These are phyloP conservation scores for Mesoligia furuncula DNA, from an alignment of 2,888 invertebrate species.

Conservation along the genomic window DNA sequence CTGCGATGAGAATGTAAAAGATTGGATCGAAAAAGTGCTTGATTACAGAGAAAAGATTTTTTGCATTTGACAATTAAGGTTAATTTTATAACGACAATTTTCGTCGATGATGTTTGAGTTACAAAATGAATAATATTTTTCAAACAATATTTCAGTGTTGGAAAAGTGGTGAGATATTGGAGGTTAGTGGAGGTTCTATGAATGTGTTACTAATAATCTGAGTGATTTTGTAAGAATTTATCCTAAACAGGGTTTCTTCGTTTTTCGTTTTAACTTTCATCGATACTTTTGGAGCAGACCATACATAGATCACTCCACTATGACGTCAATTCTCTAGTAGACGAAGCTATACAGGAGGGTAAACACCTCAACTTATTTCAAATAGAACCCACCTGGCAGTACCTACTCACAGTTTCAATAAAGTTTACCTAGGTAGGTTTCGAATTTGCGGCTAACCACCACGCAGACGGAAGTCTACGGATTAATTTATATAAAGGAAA, in stretches of 20 bases:
- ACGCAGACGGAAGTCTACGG: constrained; percentile 58
- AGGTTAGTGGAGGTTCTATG: too few species aligned
- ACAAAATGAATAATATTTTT: too few species aligned
- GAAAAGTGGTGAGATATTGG: not conserved
- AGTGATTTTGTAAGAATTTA: not conserved
- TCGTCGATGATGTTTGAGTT: not conserved
- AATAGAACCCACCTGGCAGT: constrained; percentile 35
- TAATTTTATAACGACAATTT: not conserved
- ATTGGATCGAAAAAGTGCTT: too few species aligned
- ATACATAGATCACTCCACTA: not conserved
- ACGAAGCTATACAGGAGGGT: not conserved
- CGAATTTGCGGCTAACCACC: constrained; percentile 63
- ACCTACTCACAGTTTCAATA: constrained; percentile 47
- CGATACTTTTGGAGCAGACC: not conserved
- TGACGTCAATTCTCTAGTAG: not conserved
- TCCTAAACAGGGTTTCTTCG: too few species aligned
- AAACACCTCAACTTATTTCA: constrained; percentile 29
- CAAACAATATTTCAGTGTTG: not conserved
- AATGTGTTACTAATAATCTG: not conserved
- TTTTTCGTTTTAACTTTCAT: too few species aligned
- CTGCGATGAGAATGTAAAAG: not conserved
- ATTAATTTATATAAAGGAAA: constrained; percentile 64
- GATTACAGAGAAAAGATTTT: too few species aligned
- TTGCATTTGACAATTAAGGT: not conserved
- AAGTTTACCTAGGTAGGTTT: constrained; percentile 47